Base-by-base conservation (phyloP, 2,113 vertebrate genomes). In the Pyrgilauda ruficollis region DNA sequence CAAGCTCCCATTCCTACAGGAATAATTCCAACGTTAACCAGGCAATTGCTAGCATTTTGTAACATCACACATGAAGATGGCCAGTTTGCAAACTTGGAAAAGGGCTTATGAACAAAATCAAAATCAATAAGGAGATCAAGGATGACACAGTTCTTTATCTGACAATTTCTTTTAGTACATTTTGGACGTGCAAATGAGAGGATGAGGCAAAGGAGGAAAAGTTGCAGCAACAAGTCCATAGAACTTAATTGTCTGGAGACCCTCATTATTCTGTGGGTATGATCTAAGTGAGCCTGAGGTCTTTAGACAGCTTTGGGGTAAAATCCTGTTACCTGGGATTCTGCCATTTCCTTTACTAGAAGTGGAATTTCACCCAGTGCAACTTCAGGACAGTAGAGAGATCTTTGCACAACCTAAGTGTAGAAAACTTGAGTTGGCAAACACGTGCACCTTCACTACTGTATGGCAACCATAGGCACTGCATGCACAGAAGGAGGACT, bases 361-460 rank as follows among this genome's bases (percentile, higher is more conserved):
- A 62, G 19, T 0, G 0, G 20, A 17, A 77, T 87, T 91, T 73
- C 61, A 78, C 16, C 23, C n/a, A 28, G 37, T 19, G 14, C 50
- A 76, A 20, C 23, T 66, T 33, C 11, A 15, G 47, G 20, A 30
- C 28, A 84, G 26, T 2, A 44, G 20, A 91, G 61, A 78, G 15
- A 15, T 20, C 21, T 59, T n/a, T 61, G 18, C 22, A 30, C n/a
- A 75, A 30, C 30, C 3, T 6, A 35, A 20, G 12, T 7, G 7
- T 41, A 47, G 35, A 78, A 84, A 56, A 78, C 15, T 23, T 26
- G 33, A 90, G 28, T 10, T 43, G n/a, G 52, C 17, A n/a, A 68
- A 26, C n/a, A 82, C 0, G 0, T 2, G 22, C 28, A 39, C 28
- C 33, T 78, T 77, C 3, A 63, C 0, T 0, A 16, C n/a, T 43